These are phyloP conservation scores for Egretta garzetta DNA, from an alignment of 2,113 vertebrate species.

Conservation along the genomic window DNA sequence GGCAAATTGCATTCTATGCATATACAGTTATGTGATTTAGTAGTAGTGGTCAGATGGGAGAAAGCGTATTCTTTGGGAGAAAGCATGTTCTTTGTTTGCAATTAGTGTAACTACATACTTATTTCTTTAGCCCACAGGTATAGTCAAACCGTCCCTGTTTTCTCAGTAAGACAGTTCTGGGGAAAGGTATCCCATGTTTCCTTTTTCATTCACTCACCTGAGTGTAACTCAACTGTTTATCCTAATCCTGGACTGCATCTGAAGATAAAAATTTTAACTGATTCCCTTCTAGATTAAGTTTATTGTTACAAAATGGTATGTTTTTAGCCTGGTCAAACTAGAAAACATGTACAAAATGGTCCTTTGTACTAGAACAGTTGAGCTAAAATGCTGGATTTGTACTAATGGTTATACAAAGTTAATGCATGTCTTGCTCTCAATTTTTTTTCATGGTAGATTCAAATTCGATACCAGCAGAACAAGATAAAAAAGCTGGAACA, in stretches of 20 bases:
- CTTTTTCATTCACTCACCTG: background rate
- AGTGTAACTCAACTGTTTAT: background rate
- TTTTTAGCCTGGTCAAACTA: background rate
- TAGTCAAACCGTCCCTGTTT: background rate
- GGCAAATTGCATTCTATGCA: background rate
- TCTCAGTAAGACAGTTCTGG: background rate
- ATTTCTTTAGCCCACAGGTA: background rate
- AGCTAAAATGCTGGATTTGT: background rate
- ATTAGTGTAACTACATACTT: background rate
- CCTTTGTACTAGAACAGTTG: background rate
- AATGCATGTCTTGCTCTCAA: background rate
- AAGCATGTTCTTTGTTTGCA: background rate
- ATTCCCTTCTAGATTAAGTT: background rate
- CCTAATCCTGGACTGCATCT: background rate
- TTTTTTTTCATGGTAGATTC: slow-evolving; percentile 61
- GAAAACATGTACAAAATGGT: background rate
- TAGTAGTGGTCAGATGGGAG: background rate
- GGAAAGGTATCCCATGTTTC: background rate
- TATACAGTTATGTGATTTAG: background rate
- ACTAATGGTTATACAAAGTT: background rate
- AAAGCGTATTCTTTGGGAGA: background rate
- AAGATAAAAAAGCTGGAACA: slow-evolving; percentile 70
- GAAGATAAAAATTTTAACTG: background rate
- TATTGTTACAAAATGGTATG: background rate
- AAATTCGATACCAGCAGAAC: slow-evolving; percentile 68